Evolutionary conservation across 2,888 invertebrate species (phyloP), one percentile per base, ranked within the genome.

Genomic region (Catocala fraxini): DNA sequence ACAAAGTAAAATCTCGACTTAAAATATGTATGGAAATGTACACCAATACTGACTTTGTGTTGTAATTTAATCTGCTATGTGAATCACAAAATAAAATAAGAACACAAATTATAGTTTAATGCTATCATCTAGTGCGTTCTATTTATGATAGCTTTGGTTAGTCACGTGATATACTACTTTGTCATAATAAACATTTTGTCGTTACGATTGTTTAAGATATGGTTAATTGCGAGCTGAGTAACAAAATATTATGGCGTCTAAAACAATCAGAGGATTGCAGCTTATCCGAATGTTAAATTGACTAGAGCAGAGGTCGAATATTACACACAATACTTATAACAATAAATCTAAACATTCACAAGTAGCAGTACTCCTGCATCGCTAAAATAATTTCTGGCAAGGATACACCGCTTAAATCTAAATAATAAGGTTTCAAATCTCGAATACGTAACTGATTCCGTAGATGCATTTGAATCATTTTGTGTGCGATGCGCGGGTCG

Each of bases 291-390:
- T 12, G 34, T 56, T 42, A 53, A 70, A 63, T 65, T 67, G 73
- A 72, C 73, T 63, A 74, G 76, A 62, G 52, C 55, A 45, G 64
- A 62, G 52, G 57, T 67, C 51, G 43, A 60, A 39, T 41, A 56
- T 15, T 55, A 52, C 39, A 59, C 35, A 58, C 7, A 15, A 4
- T 46, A 56, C 5, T 15, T 12, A 41, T 34, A 60, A 11, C 25
- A 48, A 57, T 52, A 63, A 47, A 53, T 48, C 13, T 51, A 48
- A 57, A 49, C 12, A 47, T 66, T 81, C 55, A 83, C 68, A 77
- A 51, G 59, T 79, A 79, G 63, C 85, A 86, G 66, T 79, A 83
- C 52, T 85, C 80, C 47, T 83, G 81, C 56, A 82, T 67, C 9
- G 83, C 78, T 57, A 83, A 70, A 63, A 83, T 72, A 34, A 84